Percentiles rank a stretch among this genome's conserved stretches.
These are phyloP conservation scores for Corythoichthys intestinalis DNA, from an alignment of 2,113 vertebrate species.

Conservation along the genomic window DNA sequence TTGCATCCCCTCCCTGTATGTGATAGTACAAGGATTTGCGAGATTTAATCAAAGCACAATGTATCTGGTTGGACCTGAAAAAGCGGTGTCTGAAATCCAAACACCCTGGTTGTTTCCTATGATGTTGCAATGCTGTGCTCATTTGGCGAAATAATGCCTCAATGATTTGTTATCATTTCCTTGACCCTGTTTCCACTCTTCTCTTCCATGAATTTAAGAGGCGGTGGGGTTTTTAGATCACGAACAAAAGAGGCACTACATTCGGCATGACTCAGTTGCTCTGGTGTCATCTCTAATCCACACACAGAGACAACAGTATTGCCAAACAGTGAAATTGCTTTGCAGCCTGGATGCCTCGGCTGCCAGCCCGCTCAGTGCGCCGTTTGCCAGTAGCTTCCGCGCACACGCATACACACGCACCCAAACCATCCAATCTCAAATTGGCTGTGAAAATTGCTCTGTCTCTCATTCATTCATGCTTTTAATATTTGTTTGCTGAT, in stretches of 20 bases:
- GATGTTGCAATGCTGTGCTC: slow-evolving; percentile 50
- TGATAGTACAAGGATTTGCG: background rate
- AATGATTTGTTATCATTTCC: slow-evolving; percentile 47
- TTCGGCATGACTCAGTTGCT: slow-evolving; percentile 73
- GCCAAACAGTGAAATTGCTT: slow-evolving; percentile 73
- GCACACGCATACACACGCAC: slow-evolving; percentile 31
- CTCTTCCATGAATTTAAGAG: slow-evolving; percentile 44
- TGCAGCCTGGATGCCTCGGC: slow-evolving; percentile 60
- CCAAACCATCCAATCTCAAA: slow-evolving; percentile 59
- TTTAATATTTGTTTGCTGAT: slow-evolving; percentile 66
- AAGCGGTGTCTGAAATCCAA: slow-evolving; percentile 39
- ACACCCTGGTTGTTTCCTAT: slow-evolving; percentile 33
- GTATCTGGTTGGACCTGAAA: slow-evolving; percentile 15
- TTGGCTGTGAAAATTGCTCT: slow-evolving; percentile 71
- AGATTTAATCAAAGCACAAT: background rate
- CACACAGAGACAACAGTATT: slow-evolving; percentile 70
- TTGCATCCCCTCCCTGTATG: background rate
- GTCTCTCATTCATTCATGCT: slow-evolving; percentile 68
- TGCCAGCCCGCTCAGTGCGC: slow-evolving; percentile 61
- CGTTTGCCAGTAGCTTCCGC: slow-evolving; percentile 58
- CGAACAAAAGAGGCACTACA: slow-evolving; percentile 67
- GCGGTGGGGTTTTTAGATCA: slow-evolving; percentile 58
- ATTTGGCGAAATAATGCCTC: slow-evolving; percentile 47
- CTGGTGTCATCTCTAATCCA: slow-evolving; percentile 69
- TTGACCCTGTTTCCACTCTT: slow-evolving; percentile 34